Evolutionary conservation across 2,888 invertebrate species (phyloP), one percentile per base, ranked within the genome.

Genomic region (Napeogenes inachia): DNA sequence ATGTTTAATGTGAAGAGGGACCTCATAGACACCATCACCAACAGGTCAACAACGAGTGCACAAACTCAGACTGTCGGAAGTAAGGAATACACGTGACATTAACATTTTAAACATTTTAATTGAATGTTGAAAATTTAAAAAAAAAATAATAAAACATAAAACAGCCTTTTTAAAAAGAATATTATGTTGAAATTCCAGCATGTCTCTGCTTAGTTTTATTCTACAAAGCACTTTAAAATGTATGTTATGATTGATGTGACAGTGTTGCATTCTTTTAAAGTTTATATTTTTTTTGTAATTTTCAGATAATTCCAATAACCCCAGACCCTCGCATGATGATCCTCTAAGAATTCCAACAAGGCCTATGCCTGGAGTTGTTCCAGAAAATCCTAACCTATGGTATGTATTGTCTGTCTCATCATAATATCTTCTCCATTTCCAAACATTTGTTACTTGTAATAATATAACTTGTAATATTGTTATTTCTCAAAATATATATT

Each of bases 1-100:
- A 89, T 94, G 68, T 91, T 92, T 63, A 91, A 90, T 59, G 85
- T 95, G 55, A 92, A 92, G 73, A 91, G 91, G 59, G 93, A 95
- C 68, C 84, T 96, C 0, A 87, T 95, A 57, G 93, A 94, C n/a
- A 92, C 93, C 55, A 90, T 94, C 46, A 86, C 88, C 0, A 81
- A 82, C 12, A 84, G 79, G 13, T 71, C 84, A 8, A 91, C 87
- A 33, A 77, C 71, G 32, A 81, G 89, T 12, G 84, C 87, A 1
- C 91, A 92, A 71, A 93, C 92, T 45, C 85, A 89, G 68, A 91
- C 91, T 38, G 57, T 72, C 33, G 73, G 78, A 61, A 75, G 85
- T 86, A 75, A 72, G 77, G 21, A 35, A 35, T 4, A 50, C 30
- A 6, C 10, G 12, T 12, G 21, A 30, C 30, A 30, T 50, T 42